Base-by-base conservation (phyloP, 1,140 invertebrate genomes). In the Ips typographus region DNA sequence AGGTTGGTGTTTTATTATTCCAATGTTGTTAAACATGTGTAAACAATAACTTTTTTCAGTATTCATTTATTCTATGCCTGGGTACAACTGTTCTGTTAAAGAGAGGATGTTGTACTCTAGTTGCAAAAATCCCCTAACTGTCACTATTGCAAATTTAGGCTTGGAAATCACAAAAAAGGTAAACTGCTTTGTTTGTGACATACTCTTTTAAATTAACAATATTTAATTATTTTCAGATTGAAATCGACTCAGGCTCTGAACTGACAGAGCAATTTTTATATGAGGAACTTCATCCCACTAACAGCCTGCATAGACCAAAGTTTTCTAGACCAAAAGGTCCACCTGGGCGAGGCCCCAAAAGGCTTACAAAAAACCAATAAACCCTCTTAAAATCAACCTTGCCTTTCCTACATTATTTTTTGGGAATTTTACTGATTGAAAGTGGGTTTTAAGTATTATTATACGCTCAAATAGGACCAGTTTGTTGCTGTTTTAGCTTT, bases 81-180 rank as follows among this genome's bases (percentile, higher is more conserved):
- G 94, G 4, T 97, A 96, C 80, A 91, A 85, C 56, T 96, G 94
- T 77, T 90, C 93, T 68, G 94, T 98, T 70, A 97, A 96, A 81
- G 95, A 98, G 81, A 85, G 96, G 75, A 99, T 99, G 96, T 84
- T 98, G 75, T 99, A 98, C 83, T 98, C 96, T 1, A 97, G 95
- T 74, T 98, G 95, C 80, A 98, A 98, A 83, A 90, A 88, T 71
- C 91, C 94, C 36, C 86, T 98, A 55, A 83, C 95, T 38, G 89
- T 93, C 71, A 86, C 88, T 40, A 89, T 97, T 71, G 87, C 94
- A 74, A 88, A 87, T 39, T 80, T 94, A 66, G 89, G 90, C 44
- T 83, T 98, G 63, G 87, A 86, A 47, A 84, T 92, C 70, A 81
- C 77, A 0, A 97, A 96, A 85, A 94, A 94, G 87, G 94, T 96